Conservation (phyloP, 2,113 vertebrate genomes). For the Cranoglanis bouderius region DNA sequence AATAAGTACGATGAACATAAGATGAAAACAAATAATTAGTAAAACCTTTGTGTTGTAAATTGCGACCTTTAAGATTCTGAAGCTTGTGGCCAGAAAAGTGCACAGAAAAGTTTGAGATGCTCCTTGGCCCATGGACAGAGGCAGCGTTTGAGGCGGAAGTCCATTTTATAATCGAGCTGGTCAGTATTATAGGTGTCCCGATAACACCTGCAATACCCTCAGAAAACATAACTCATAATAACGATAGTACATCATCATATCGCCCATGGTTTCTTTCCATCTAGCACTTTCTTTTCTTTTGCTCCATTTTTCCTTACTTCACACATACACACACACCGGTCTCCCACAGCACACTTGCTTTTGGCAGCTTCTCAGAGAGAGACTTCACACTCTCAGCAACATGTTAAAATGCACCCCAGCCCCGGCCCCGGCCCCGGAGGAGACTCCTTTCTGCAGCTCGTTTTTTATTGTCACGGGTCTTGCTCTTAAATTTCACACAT, state of each 20-base stretch:
- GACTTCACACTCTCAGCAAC: neutral
- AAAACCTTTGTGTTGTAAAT: no score
- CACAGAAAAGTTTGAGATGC: neutral
- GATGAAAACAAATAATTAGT: no score
- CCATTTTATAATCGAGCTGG: neutral
- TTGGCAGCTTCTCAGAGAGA: slow-evolving; percentile 28
- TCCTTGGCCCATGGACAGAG: neutral
- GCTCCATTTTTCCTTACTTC: neutral
- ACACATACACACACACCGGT: neutral
- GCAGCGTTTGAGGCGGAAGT: neutral
- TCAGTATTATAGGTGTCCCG: neutral
- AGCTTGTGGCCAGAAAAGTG: neutral
- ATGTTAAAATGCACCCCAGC: slow-evolving; percentile 2
- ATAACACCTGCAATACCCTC: neutral
- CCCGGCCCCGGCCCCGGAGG: neutral
- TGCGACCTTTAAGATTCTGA: neutral
- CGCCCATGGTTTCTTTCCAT: neutral
- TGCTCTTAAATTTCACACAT: neutral
- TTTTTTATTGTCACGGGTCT: neutral
- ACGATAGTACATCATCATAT: neutral
- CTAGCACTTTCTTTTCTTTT: neutral
- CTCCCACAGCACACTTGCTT: slow-evolving; percentile 30
- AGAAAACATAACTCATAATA: neutral
- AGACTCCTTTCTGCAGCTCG: slow-evolving; percentile 5
- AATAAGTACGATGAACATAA: no score